Evolutionary conservation across 1,140 invertebrate species (phyloP), one percentile per base, ranked within the genome.

Genomic region (Solenopsis invicta): DNA sequence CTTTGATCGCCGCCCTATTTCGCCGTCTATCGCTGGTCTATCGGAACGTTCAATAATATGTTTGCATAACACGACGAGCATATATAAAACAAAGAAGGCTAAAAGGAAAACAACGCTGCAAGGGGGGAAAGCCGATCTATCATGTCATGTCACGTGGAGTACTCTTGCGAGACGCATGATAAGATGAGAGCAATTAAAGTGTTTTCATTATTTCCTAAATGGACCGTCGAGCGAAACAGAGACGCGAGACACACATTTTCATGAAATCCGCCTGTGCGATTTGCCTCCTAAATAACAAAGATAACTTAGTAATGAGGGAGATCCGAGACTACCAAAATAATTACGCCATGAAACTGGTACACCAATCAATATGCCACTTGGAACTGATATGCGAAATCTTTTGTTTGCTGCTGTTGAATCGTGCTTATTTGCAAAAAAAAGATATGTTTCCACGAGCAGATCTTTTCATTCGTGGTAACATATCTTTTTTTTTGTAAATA

Each of bases 101-200:
- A 5, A 56, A 10, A 72, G 50, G 29, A 56, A 71, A 81, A 81
- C 48, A 71, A 56, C 13, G 50, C 10, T 24, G 16, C 13, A 24
- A 81, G 24, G n/a, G n/a, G 59, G 45, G 9, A 66, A 81, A 72
- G 21, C 48, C 9, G 50, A 29, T 29, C 21, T 81, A 81, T 81
- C 78, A 29, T 81, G 66, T 45, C 64, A 10, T 81, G 21, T 81
- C 78, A 56, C 66, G 64, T 72, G 50, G 37, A 72, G 45, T 66
- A 41, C 21, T 12, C 66, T 52, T 81, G 50, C 56, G 34, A n/a
- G 29, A 18, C 34, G 29, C 29, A 21, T 12, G 88, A 89, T 89
- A 89, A 89, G 52, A n/a, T n/a, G n/a, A n/a, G 45, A 21, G 69
- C 21, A 89, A 89, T 89, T 89, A 86, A 88, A 88, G 21, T 89